Evolutionary conservation across 2,888 invertebrate species (phyloP).

Genomic region (Scaptomyza parva): DNA sequence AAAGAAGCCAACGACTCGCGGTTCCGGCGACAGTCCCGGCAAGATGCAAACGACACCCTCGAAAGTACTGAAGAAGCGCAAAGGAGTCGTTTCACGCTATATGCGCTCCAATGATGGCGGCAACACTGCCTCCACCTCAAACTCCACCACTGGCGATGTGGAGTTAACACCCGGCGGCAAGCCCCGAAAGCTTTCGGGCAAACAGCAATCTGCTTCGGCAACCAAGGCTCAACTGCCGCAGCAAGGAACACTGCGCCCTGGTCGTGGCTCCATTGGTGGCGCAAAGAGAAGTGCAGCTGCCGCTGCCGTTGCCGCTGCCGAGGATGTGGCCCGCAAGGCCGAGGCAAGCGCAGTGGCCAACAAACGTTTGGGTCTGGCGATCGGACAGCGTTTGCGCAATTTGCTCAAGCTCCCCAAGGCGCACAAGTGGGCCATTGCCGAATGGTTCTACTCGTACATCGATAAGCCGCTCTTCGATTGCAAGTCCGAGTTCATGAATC

Average conservation of each 20-base stretch:
- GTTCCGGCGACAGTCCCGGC: conserved; percentile 39
- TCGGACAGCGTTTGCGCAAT: conserved; percentile 95
- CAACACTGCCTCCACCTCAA: conserved; percentile 36
- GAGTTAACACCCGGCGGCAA: conserved; percentile 22
- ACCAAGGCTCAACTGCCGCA: conserved; percentile 18
- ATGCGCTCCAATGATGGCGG: conserved; percentile 80
- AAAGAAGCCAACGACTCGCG: conserved; percentile 66
- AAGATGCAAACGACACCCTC: conserved; percentile 84
- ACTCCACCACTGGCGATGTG: conserved; percentile 18
- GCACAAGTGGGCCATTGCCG: conserved; percentile 99
- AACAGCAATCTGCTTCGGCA: conserved; percentile 21
- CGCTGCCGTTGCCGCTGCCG: conserved; percentile 38
- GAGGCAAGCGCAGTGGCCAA: conserved; percentile 88
- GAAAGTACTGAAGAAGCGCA: conserved; percentile 85
- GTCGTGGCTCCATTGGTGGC: conserved; percentile 13
- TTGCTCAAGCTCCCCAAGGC: conserved; percentile 98
- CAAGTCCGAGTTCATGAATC: conserved; percentile 89
- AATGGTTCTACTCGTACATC: conserved; percentile 99
- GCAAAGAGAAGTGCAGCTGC: conserved; percentile 29
- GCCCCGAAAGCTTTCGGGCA: conserved; percentile 30
- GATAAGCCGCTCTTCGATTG: conserved; percentile 97
- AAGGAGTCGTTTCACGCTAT: conserved; percentile 84
- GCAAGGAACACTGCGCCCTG: conserved; percentile 1
- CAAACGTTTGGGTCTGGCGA: conserved; percentile 94
- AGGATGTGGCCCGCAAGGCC: conserved; percentile 58